Percentiles rank a stretch among this genome's conserved stretches.
Evolutionary conservation across 37 sponge, comb jelly and placozoan genomes (phyloP).

Genomic region (Diacarnus erythraeanus): DNA sequence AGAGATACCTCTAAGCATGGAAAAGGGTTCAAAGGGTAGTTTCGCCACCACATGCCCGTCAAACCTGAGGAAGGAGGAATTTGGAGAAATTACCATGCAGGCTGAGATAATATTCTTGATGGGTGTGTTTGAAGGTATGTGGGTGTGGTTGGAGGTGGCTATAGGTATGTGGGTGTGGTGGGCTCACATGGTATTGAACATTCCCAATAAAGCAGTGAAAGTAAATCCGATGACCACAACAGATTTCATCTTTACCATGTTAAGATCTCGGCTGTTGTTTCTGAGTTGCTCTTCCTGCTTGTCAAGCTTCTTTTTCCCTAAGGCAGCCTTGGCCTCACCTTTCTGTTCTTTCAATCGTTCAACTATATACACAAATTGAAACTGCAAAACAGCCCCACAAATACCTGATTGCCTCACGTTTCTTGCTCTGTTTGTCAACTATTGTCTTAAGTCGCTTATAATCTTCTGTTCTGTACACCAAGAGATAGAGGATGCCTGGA

Average conservation of each 20-base stretch:
- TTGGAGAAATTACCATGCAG: not conserved
- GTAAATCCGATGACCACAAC: conserved; percentile 94
- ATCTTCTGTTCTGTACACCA: conserved; percentile 95
- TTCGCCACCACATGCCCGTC: conserved; percentile 98
- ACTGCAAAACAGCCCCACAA: not conserved
- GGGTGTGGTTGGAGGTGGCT: not conserved
- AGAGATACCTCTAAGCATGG: conserved; percentile 87
- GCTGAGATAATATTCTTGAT: not conserved
- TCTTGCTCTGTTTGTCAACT: conserved; percentile 95
- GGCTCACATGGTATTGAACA: conserved; percentile 97
- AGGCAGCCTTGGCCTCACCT: conserved; percentile 30
- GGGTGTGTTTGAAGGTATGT: not conserved
- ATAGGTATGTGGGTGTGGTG: not conserved
- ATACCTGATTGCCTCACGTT: conserved; percentile 40
- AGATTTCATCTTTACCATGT: conserved; percentile 95
- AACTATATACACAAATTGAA: conserved; percentile 26
- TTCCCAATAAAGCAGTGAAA: conserved; percentile 95
- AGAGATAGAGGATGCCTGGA: conserved; percentile 83
- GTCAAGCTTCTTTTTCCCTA: conserved; percentile 74
- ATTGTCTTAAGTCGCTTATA: conserved; percentile 89
- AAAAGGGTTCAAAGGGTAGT: conserved; percentile 92
- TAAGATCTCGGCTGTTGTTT: conserved; percentile 80
- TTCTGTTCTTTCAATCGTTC: conserved; percentile 78
- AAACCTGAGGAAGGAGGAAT: conserved; percentile 74
- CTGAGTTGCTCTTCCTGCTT: conserved; percentile 91